Conservation (phyloP, 1,140 invertebrate genomes). For the Parasteatoda tepidariorum region DNA sequence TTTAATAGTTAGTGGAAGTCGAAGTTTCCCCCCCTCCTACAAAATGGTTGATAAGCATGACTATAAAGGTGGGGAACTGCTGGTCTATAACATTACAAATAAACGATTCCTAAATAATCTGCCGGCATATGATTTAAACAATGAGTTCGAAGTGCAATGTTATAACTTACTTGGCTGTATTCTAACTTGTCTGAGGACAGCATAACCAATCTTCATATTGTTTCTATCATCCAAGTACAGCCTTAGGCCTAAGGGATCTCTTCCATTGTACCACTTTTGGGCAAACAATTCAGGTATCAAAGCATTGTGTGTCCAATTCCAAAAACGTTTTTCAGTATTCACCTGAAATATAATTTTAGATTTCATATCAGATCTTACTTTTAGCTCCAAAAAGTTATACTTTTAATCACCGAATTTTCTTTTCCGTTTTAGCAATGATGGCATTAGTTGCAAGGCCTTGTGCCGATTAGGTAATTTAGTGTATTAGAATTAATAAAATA, state of each 20-base stretch:
- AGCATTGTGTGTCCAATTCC: slow-evolving; percentile 69
- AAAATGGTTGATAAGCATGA: too few relatives aligned
- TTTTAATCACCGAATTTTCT: too few relatives aligned
- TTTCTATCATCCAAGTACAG: slow-evolving; percentile 70
- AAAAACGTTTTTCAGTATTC: slow-evolving; percentile 65
- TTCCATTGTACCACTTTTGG: slow-evolving; percentile 69
- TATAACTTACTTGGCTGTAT: slow-evolving; percentile 66
- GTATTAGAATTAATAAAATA: too few relatives aligned
- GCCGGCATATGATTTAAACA: too few relatives aligned
- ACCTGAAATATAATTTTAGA: slow-evolving; percentile 36
- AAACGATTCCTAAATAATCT: too few relatives aligned
- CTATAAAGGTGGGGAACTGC: too few relatives aligned
- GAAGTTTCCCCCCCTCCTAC: too few relatives aligned
- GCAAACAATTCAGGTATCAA: slow-evolving; percentile 68
- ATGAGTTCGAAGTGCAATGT: too few relatives aligned
- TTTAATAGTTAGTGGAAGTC: too few relatives aligned
- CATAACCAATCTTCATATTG: slow-evolving; percentile 69
- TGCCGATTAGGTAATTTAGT: neutral
- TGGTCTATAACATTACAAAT: too few relatives aligned
- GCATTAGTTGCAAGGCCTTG: neutral
- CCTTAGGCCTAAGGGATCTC: slow-evolving; percentile 68
- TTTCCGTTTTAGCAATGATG: neutral
- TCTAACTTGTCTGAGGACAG: slow-evolving; percentile 70
- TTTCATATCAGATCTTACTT: too few relatives aligned
- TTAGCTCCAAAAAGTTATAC: too few relatives aligned